phyloP scores from a whole-genome alignment of 2,113 vertebrate species.

The human region DNA sequence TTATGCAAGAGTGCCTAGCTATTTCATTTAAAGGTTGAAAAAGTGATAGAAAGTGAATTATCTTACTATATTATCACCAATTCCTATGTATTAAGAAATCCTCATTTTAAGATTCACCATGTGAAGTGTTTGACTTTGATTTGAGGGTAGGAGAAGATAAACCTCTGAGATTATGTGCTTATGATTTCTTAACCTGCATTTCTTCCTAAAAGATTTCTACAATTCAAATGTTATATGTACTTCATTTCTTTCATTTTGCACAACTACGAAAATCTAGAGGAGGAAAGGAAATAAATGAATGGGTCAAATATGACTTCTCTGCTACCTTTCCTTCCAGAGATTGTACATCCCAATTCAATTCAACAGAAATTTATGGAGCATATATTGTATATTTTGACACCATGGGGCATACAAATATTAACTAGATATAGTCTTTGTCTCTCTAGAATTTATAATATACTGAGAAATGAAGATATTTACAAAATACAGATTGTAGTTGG shows the following conservation, averaged over 20 bases:
- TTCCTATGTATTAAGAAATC: not conserved
- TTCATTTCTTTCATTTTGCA: conserved; percentile 30
- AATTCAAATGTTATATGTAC: not conserved
- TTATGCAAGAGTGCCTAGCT: not conserved
- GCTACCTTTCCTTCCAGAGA: not conserved
- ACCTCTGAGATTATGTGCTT: not conserved
- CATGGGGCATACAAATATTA: not conserved
- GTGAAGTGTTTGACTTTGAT: conserved; percentile 34
- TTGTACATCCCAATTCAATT: not conserved
- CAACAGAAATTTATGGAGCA: not conserved
- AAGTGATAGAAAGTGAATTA: not conserved
- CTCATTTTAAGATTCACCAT: conserved; percentile 3
- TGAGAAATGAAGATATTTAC: not conserved
- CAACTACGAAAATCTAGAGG: not conserved
- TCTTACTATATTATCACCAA: not conserved
- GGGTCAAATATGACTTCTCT: not conserved
- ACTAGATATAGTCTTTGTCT: not conserved
- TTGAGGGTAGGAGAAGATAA: not conserved
- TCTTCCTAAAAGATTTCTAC: not conserved
- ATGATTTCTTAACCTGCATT: conserved; percentile 1
- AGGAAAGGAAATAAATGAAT: conserved; percentile 13
- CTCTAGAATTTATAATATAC: not conserved
- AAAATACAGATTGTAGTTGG: not conserved
- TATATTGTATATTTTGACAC: not conserved
- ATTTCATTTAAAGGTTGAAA: not conserved